Evolutionary conservation across 2,888 invertebrate genomes (phyloP).

Genomic region (Callyntrura sp.): DNA sequence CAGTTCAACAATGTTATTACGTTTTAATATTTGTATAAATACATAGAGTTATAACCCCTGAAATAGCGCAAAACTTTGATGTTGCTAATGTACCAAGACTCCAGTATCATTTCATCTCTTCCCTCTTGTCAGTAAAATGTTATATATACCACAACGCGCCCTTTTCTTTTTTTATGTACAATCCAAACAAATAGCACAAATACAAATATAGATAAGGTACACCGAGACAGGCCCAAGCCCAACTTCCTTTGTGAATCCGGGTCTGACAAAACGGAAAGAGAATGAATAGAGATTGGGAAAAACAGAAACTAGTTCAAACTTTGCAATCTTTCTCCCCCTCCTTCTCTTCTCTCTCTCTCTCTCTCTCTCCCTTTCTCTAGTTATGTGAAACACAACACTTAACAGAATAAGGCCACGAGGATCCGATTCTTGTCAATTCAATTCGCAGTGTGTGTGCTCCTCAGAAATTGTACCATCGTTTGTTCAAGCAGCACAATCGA

Average conservation of each 20-base stretch:
- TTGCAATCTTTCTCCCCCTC: neutral
- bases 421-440: slow-evolving; percentile 74
- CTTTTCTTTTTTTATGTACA: slow-evolving; percentile 8
- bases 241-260: neutral
- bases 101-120: slow-evolving; percentile 4
- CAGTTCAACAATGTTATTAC: slow-evolving; percentile 5
- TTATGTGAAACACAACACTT: slow-evolving; percentile 64
- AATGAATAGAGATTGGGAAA: neutral
- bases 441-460: slow-evolving; percentile 10
- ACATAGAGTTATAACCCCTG: neutral
- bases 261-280: slow-evolving; percentile 1
- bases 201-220: neutral
- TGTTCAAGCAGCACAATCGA: slow-evolving; percentile 21
- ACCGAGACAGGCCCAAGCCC: neutral
- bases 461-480: slow-evolving; percentile 38
- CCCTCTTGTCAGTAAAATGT: neutral
- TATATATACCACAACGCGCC: neutral
- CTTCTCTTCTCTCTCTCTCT: neutral
- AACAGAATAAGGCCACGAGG: slow-evolving; percentile 65
- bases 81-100: slow-evolving; percentile 22
- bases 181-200: slow-evolving; percentile 27
- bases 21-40: slow-evolving; percentile 44
- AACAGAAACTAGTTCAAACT: neutral
- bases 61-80: neutral
- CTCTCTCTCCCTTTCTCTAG: neutral